Evolutionary conservation across 2,113 vertebrate genomes (phyloP), one percentile per base, ranked within the genome.

Genomic region (Barbus barbus): DNA sequence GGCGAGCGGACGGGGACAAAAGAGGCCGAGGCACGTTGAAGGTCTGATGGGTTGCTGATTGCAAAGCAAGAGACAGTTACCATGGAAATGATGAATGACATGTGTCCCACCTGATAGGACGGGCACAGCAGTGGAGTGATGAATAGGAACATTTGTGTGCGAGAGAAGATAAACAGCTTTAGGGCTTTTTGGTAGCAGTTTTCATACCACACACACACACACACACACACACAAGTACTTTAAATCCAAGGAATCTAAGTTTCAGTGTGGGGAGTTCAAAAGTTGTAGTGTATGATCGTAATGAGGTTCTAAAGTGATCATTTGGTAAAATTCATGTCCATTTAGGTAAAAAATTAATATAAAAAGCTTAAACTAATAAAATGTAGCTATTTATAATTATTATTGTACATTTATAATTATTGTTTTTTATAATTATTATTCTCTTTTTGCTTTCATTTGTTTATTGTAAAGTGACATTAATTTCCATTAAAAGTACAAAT

Each of bases 1-100:
- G 95, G 95, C 94, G 94, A 94, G 91, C 85, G 90, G 92, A 92
- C 92, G 89, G 75, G 90, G 93, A 96, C 96, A 96, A 96, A 95
- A 91, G 92, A 91, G 93, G 90, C 92, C 89, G 88, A 91, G 87
- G 92, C 83, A 22, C 89, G 90, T 92, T 92, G 92, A 56, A 90
- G 92, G 91, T 92, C 93, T 95, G 95, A 95, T 95, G 93, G 41
- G 89, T 83, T 11, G 86, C 94, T 95, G 95, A 96, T 96, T 94
- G 96, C 95, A 85, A 94, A 86, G 94, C 90, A 38, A 67, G 78
- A 89, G 91, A 90, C 91, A 86, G 93, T 91, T 92, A 80, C 82
- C 0, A 85, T 86, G 87, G 90, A 91, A 92, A 94, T 95, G 96
- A 96, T 96, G 93, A 95, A 96, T 96, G 95, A 93, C 91, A 88